These are phyloP conservation scores for Hycleus cichorii DNA, from an alignment of 1,140 invertebrate species.

Conservation along the genomic window DNA sequence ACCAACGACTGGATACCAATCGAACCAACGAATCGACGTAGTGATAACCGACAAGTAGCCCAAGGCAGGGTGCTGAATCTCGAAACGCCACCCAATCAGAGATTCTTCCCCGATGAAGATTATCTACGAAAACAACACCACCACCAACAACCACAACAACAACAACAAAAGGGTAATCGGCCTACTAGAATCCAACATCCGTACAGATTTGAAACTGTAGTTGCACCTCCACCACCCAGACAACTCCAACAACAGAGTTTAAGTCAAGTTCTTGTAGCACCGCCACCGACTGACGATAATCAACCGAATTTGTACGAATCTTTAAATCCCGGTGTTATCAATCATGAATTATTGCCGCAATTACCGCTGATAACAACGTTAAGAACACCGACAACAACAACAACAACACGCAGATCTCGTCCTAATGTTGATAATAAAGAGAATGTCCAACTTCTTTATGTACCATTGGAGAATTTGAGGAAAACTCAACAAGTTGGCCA, in stretches of 20 bases:
- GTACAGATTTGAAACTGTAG: constrained; percentile 27
- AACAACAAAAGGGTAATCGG: background rate
- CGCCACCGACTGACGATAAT: no score
- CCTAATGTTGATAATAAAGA: no score
- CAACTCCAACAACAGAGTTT: constrained; percentile 12
- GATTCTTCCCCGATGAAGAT: constrained; percentile 41
- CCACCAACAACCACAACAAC: background rate
- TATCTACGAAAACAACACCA: constrained; percentile 15
- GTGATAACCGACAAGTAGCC: constrained; percentile 39
- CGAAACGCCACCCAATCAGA: constrained; percentile 34
- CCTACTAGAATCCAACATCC: constrained; percentile 14
- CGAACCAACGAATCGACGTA: constrained; percentile 7
- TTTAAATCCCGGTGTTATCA: no score
- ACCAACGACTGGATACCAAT: constrained; percentile 38
- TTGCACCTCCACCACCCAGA: constrained; percentile 31
- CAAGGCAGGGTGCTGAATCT: constrained; percentile 46
- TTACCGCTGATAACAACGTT: no score
- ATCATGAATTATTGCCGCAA: no score
- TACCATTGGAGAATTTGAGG: constrained; percentile 9
- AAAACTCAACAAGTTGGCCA: background rate
- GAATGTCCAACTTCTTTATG: no score
- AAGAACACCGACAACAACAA: background rate
- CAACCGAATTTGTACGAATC: no score
- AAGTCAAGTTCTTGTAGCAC: background rate
- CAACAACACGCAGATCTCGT: constrained; percentile 27